Conservation (phyloP, 2,113 vertebrate genomes). For the Nesoenas mayeri region DNA sequence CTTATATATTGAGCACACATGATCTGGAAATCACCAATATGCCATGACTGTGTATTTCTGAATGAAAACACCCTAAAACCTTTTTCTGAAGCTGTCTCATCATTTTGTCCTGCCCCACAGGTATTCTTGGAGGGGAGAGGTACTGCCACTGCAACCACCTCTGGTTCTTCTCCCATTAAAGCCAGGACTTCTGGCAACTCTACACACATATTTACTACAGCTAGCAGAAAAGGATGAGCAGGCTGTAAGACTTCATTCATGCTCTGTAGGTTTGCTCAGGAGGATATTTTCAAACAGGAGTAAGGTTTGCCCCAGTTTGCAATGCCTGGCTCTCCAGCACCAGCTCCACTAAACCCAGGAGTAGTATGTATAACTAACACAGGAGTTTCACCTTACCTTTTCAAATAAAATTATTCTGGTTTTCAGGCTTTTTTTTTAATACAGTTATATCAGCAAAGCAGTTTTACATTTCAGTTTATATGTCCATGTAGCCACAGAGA, state of each 20-base stretch:
- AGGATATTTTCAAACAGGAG: background rate
- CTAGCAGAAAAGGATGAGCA: background rate
- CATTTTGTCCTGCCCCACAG: background rate
- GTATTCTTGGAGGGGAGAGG: background rate
- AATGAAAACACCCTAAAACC: background rate
- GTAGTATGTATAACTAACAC: background rate
- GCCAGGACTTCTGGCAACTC: background rate
- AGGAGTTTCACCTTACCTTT: background rate
- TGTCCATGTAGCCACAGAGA: background rate
- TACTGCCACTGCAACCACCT: background rate
- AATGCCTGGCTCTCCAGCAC: background rate
- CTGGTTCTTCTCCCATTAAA: background rate
- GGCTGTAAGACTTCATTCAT: background rate
- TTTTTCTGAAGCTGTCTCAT: background rate
- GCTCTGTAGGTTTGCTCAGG: background rate
- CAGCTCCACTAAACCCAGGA: background rate
- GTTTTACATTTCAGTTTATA: background rate
- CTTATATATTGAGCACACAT: fast-evolving
- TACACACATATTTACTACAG: background rate
- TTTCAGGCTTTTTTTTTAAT: background rate
- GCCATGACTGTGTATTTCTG: fast-evolving
- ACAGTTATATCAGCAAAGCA: background rate
- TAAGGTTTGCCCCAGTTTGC: background rate
- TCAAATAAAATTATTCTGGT: background rate
- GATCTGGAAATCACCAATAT: background rate